Percentiles rank a stretch among this genome's conserved stretches.
Conservation (phyloP, 2,113 vertebrate species). For the Cyanistes caeruleus region DNA sequence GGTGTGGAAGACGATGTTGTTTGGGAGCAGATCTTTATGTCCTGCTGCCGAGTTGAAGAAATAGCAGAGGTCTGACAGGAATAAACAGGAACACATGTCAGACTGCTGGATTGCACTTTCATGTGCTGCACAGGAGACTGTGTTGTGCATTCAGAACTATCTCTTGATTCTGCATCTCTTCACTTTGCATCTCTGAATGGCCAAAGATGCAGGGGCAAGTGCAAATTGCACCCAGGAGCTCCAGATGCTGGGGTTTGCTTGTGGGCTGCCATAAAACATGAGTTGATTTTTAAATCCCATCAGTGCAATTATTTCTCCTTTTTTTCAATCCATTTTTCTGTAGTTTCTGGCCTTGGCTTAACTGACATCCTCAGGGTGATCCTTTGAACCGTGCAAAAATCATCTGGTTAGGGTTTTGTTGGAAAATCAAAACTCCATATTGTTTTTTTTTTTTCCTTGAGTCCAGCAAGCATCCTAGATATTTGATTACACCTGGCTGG, state of each 20-base stretch:
- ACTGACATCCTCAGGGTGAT: neutral
- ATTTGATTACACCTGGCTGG: constrained; percentile 52
- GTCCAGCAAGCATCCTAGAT: constrained; percentile 21
- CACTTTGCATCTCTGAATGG: neutral
- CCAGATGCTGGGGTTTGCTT: neutral
- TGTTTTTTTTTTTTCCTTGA: neutral
- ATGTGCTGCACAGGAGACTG: neutral
- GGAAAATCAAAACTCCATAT: neutral
- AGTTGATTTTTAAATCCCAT: neutral
- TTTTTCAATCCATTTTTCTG: neutral
- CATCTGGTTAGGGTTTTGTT: constrained; percentile 34
- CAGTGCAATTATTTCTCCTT: neutral
- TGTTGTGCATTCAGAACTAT: neutral
- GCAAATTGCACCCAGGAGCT: neutral
- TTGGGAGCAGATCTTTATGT: neutral
- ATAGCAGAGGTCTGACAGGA: neutral
- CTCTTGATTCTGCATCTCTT: neutral
- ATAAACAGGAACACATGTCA: neutral
- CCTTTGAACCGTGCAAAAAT: constrained; percentile 11
- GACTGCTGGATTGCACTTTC: neutral
- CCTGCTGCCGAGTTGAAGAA: neutral
- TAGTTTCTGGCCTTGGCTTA: neutral
- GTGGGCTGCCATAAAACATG: neutral
- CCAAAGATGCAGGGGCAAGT: neutral
- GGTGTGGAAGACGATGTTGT: neutral